Evolutionary conservation across 1,140 invertebrate species (phyloP), one percentile per base, ranked within the genome.

Genomic region (Anagrus nilaparvatae): DNA sequence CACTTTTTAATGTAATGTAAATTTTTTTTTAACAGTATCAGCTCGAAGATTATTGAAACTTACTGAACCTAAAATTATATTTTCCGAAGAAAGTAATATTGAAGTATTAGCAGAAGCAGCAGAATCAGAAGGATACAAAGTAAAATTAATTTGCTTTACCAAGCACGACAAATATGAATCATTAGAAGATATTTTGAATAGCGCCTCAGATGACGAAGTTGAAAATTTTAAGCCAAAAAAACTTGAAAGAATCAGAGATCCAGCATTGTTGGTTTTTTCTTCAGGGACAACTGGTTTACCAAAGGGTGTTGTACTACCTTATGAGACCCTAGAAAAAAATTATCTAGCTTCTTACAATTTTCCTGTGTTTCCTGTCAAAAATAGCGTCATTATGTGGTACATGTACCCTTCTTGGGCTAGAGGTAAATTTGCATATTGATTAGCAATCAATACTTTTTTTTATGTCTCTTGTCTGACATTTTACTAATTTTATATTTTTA

Each of bases 21-120:
- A 9, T 6, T 32, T 18, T 43, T 16, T 21, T 5, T 9, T 35
- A 35, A 13, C 19, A 46, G 44, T 17, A 27, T 24, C 19, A 1
- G 45, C 45, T 4, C 40, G n/a, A 17, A 44, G 60, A 35, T 43
- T 60, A 8, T 25, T 65, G 16, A 50, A 52, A 5, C 40, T 56
- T 12, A 52, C 52, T 0, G 28, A 46, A n/a, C 60, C 62, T 4
- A 61, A 62, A 43, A 20, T 65, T 10, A 46, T 62, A 6, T 66
- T 66, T 27, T 43, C 49, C 4, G 48, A 53, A 12, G 32, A 48
- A 33, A 27, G 38, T 3, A 43, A 31, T 6, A 40, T 50, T 1
- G 12, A 38, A 10, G 27, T 55, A 4, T 41, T 61, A 5, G 31
- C 37, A 7, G 46, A 52, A 13, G 49, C 53, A 12, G 18, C 45